phyloP scores from a whole-genome alignment of 2,888 invertebrate genomes.

The Meiosimyza decipiens region DNA sequence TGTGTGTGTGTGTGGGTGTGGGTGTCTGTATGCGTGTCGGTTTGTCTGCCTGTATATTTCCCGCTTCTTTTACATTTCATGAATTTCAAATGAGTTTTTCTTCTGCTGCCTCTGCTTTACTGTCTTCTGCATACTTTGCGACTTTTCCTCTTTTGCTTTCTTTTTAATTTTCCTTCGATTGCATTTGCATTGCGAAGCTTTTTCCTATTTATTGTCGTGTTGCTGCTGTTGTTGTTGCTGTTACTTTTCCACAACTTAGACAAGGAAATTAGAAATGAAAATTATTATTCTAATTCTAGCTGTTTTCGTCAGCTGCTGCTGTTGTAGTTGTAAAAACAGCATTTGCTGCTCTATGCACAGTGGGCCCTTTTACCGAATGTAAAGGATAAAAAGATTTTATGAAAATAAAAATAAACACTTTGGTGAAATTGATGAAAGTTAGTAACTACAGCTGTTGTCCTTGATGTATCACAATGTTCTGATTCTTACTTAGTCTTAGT shows the following conservation, averaged over 20 bases:
- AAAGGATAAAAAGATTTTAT: too few relatives aligned
- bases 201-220: conserved; percentile 1
- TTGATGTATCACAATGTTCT: too few relatives aligned
- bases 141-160: neutral
- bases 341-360: too few relatives aligned
- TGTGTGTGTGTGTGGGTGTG: neutral
- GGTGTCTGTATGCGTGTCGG: neutral
- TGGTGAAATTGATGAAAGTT: too few relatives aligned
- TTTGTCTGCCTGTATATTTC: conserved; percentile 8
- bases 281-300: conserved; percentile 61
- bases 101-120: neutral
- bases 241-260: neutral
- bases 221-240: neutral
- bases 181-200: conserved; percentile 43
- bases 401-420: too few relatives aligned
- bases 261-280: conserved; percentile 62
- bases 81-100: conserved; percentile 19
- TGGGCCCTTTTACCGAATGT: too few relatives aligned
- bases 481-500: too few relatives aligned
- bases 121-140: neutral
- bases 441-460: too few relatives aligned
- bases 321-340: neutral
- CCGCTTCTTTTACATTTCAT: conserved; percentile 25
- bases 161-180: conserved; percentile 41
- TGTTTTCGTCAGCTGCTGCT: conserved; percentile 40